Base-by-base conservation (phyloP, 2,113 vertebrate genomes). In the Tachysurus fulvidraco region DNA sequence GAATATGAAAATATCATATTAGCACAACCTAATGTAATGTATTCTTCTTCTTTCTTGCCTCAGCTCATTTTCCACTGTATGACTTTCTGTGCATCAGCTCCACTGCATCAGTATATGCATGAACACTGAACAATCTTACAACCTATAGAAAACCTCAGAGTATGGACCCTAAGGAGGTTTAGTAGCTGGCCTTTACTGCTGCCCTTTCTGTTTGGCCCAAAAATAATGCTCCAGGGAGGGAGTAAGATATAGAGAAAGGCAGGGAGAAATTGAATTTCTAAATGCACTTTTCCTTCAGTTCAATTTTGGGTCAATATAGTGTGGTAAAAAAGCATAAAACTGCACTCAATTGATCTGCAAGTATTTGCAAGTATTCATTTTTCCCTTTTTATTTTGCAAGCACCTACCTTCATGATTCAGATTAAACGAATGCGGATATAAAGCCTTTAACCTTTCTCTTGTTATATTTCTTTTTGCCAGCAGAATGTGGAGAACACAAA, bases 241-340 rank as follows among this genome's bases (percentile, higher is more conserved):
- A 55, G 84, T 44, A 50, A 87, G 85, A 71, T 52, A 64, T 57
- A 80, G 64, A 4, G 25, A 59, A 57, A 85, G 52, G 81, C 16
- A 87, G 85, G 74, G 17, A 82, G 64, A 83, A 78, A 87, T 77
- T 90, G 65, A 71, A 84, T 89, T 89, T 88, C 54, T 65, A 85
- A 87, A 78, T 85, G 86, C 44, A 57, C 65, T 82, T 74, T 81
- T 82, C 78, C 83, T 85, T 81, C 73, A 85, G 52, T 57, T 85
- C 79, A 81, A 78, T 78, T 52, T 30, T 36, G 64, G 86, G 62
- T 90, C 83, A 71, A 88, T 88, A 87, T 85, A 67, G 83, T 78
- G 84, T 57, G 73, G 30, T 21, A 55, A 44, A 89, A 86, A 81
- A 85, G 69, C 55, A 81, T 54, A 82, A 85, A 83, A 71, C 19